A percentile compares a stretch with the other conserved stretches of the same genome.
Conservation (phyloP, 2,888 invertebrate species). For the Alcis repandata region DNA sequence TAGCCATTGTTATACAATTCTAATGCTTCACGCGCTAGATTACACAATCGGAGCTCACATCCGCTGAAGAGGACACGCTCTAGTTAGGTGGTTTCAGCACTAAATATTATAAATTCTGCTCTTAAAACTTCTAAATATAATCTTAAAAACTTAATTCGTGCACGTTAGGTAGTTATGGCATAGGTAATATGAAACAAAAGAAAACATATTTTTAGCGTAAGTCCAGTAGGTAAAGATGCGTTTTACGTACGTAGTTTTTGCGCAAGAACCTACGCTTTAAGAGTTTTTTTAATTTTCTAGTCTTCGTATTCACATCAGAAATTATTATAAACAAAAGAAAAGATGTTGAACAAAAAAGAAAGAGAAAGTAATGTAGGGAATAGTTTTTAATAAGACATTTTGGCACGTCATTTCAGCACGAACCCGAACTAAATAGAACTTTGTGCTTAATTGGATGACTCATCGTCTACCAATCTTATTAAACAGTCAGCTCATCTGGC, state of each 20-base stretch:
- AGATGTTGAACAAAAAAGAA: no score
- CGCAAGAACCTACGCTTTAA: no score
- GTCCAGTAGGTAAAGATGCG: no score
- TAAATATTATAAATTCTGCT: not conserved
- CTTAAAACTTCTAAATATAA: not conserved
- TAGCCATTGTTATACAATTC: not conserved
- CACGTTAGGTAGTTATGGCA: no score
- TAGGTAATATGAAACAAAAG: no score
- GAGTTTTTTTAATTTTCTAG: no score
- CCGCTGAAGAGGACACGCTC: constrained; percentile 15
- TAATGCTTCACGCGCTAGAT: not conserved
- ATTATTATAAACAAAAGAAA: no score
- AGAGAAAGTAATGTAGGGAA: no score
- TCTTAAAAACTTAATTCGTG: no score
- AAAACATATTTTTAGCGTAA: no score
- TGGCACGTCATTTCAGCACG: not conserved
- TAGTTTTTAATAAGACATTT: not conserved
- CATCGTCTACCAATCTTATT: not conserved
- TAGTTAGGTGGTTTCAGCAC: not conserved
- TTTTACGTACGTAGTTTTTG: no score
- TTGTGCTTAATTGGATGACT: not conserved
- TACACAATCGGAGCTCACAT: constrained; percentile 20
- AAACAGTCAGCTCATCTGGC: constrained; percentile 5
- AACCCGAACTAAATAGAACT: not conserved
- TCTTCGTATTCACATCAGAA: no score